Base-by-base conservation (phyloP, 64 coral and sea anemone species). In the Exaiptasia diaphana region DNA sequence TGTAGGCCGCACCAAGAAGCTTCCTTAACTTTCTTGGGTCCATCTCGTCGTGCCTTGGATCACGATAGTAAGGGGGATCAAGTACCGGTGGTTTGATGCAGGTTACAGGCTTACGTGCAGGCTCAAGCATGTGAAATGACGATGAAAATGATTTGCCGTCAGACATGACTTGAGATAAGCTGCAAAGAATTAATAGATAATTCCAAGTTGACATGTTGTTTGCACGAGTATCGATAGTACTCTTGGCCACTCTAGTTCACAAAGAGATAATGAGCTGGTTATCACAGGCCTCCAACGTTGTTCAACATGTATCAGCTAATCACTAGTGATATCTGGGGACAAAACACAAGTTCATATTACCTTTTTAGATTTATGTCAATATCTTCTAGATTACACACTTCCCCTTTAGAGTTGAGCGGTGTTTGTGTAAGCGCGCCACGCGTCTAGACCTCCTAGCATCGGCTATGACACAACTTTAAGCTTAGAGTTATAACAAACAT, bases 1-100 rank as follows among this genome's bases (percentile, higher is more conserved):
- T 62, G 11, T 81, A 74, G 20, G 75, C 69, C 46, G 68, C 52
- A 4, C 84, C 84, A 1, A 93, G 77, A 46, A 68, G 58, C 57
- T 41, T 77, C 61, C 54, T 73, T 49, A 93, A 4, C 11, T 29
- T 21, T 12, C 17, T 27, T 2, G 79, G 34, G 59, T 83, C 78
- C 14, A 60, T 45, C 54, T 93, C 90, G 24, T 58, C 28, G 38
- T 41, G 18, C 53, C 69, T 40, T 38, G 90, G 90, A 49, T 87
- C 84, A 28, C 77, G 80, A 27, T 75, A 83, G 21, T 93, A 93
- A 12, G n/a, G 33, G 6, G 39, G 8, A 17, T 53, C 53, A 9
- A 61, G 53, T 38, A 22, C 36, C 1, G 76, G 76, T 42, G 64
- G 27, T 58, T 63, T 79, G 0, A 79, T 79, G 55, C 64, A 53